Evolutionary conservation across 2,888 invertebrate genomes (phyloP).

Genomic region (Drosophila yooni): DNA sequence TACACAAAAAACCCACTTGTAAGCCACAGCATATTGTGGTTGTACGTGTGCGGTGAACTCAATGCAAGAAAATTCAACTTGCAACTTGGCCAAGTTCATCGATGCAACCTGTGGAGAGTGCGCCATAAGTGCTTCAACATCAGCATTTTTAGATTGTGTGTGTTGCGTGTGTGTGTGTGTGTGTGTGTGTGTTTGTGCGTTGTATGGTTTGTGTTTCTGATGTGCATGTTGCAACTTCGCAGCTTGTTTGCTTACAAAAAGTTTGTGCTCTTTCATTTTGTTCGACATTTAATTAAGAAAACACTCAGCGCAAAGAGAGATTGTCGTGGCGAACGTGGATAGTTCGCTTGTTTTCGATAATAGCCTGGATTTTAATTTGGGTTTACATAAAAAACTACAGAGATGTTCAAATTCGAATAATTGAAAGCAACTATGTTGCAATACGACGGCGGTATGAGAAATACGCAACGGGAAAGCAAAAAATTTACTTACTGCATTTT

Average conservation of each 20-base stretch:
- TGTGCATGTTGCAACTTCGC: conserved; percentile 3
- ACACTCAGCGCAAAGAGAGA: conserved; percentile 14
- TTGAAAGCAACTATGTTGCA: conserved; percentile 1
- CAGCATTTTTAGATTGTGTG: conserved; percentile 14
- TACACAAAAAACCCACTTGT: conserved; percentile 19
- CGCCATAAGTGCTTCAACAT: conserved; percentile 51
- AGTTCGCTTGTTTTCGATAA: conserved; percentile 30
- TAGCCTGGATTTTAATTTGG: conserved; percentile 42
- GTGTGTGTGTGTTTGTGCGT: neutral
- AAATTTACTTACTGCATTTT: neutral
- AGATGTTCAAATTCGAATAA: conserved; percentile 1
- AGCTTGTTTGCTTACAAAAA: conserved; percentile 17
- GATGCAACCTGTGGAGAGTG: conserved; percentile 34
- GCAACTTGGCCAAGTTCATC: conserved; percentile 12
- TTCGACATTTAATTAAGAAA: conserved; percentile 63
- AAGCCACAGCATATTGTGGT: conserved; percentile 57
- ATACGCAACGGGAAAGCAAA: neutral
- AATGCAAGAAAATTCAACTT: conserved; percentile 21
- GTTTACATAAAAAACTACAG: conserved; percentile 27
- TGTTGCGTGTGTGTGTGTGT: neutral
- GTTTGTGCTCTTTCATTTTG: conserved; percentile 21
- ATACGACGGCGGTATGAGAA: neutral
- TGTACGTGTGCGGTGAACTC: conserved; percentile 44
- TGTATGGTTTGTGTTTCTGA: neutral
- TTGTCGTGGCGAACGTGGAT: conserved; percentile 1